A percentile compares a stretch with the other conserved stretches of the same genome.
phyloP scores from a whole-genome alignment of 37 sponge, comb jelly and placozoan species.

The Ianthella basta region DNA sequence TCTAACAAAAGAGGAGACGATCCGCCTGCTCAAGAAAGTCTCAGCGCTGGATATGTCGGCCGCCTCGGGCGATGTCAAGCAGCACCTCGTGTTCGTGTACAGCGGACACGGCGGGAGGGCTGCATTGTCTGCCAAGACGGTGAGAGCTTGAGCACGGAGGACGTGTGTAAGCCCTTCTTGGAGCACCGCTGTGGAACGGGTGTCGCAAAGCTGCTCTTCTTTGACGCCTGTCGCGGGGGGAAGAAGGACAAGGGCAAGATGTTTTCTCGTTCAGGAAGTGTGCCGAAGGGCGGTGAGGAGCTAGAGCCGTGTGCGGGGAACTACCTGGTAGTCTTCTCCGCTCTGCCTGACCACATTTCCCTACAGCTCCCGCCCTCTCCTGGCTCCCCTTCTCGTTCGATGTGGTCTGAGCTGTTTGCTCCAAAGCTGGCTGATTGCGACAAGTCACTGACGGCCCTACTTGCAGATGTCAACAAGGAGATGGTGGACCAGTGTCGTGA shows the following conservation, averaged over 20 bases:
- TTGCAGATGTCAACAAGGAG: neutral
- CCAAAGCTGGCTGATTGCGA: neutral
- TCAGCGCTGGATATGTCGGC: neutral
- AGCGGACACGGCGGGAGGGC: neutral
- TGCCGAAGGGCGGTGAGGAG: neutral
- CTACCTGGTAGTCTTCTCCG: slow-evolving; percentile 48
- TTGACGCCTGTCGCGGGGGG: slow-evolving; percentile 4
- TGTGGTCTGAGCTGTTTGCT: neutral
- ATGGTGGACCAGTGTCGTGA: neutral
- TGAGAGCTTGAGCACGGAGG: neutral
- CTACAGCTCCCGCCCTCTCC: neutral
- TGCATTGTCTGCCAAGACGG: slow-evolving; percentile 4
- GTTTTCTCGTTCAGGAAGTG: neutral
- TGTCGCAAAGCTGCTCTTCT: neutral
- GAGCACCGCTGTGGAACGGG: neutral
- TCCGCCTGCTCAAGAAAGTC: neutral
- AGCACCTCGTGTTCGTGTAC: slow-evolving; percentile 13
- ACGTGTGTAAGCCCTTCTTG: neutral
- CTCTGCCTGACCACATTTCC: slow-evolving; percentile 37
- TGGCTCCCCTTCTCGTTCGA: too few species aligned
- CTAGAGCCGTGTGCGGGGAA: slow-evolving; percentile 37
- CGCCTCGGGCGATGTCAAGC: neutral
- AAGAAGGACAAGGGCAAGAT: neutral
- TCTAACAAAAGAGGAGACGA: neutral
- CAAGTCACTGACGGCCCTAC: neutral